Evolutionary conservation across 2,888 invertebrate species (phyloP).

Genomic region (Tyria jacobaeae): DNA sequence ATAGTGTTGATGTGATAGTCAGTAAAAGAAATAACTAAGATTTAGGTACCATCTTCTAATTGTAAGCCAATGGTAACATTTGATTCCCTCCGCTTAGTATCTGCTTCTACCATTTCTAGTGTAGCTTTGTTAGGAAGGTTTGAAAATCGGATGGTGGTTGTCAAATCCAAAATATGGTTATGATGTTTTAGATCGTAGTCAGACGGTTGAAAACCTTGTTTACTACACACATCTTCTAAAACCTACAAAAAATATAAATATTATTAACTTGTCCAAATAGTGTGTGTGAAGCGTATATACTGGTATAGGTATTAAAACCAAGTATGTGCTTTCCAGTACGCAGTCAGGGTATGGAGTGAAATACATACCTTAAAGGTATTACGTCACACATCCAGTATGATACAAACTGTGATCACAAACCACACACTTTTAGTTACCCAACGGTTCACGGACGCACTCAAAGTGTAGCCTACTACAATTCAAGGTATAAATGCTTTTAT

Average conservation of each 20-base stretch:
- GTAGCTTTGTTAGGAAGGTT: slow-evolving; percentile 96
- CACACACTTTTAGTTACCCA: too few species aligned
- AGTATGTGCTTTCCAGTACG: too few species aligned
- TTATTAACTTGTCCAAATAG: not conserved
- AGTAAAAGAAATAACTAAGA: not conserved
- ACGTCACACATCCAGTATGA: too few species aligned
- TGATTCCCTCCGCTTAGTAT: slow-evolving; percentile 87
- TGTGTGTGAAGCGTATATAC: not conserved
- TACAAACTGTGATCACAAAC: too few species aligned
- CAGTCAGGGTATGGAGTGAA: too few species aligned
- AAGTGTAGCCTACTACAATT: too few species aligned
- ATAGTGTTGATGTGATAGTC: not conserved
- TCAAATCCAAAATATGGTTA: slow-evolving; percentile 91
- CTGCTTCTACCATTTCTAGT: slow-evolving; percentile 92
- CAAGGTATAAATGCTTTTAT: too few species aligned
- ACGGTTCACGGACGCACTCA: too few species aligned
- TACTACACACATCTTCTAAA: slow-evolving; percentile 94
- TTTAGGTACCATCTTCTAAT: slow-evolving; percentile 90
- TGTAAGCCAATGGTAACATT: slow-evolving; percentile 92
- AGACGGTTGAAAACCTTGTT: slow-evolving; percentile 90
- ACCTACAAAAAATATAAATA: slow-evolving; percentile 80
- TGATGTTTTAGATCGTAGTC: slow-evolving; percentile 94
- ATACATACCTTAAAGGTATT: too few species aligned
- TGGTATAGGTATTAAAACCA: too few species aligned
- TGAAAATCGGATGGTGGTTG: slow-evolving; percentile 92